Evolutionary conservation across 1,140 invertebrate species (phyloP), one percentile per base, ranked within the genome.

Genomic region (Cherax quadricarinatus): DNA sequence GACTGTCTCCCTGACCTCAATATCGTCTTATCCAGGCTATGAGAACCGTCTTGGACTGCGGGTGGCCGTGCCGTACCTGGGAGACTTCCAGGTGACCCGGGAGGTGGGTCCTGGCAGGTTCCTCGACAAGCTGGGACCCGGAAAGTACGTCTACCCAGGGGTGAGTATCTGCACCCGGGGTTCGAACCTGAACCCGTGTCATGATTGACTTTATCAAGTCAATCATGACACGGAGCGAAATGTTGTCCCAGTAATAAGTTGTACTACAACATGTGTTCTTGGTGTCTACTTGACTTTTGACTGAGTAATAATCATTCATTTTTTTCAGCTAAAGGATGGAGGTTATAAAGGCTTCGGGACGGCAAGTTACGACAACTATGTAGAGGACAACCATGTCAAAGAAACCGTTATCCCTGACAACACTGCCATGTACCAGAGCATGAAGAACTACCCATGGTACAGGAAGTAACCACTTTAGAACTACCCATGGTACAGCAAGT

Each of bases 61-160:
- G 1, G 73, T 93, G 3, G 86, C 93, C 16, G 53, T 93, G 21
- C 93, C 93, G 30, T 92, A 92, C 41, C 12, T 93, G 9, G 93
- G 93, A n/a, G 93, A 93, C 87, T 93, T 93, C 75, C 93, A 93
- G 78, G 88, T 92, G 57, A 91, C 91, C 16, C 81, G 93, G 3
- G 93, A 93, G 70, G 73, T 92, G n/a, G 93, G 93, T 10, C 93
- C 93, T 41, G 93, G 93, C 12, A 89, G 86, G 57, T 93, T 90
- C 73, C 83, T 88, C 14, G 87, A 86, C 51, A 84, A 93, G 14
- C 73, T 93, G 91, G 93, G 93, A 0, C 93, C 91, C 49, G 93
- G 93, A 7, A 90, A 92, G 60, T 93, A 79, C 57, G 49, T 75
- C 3, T 91, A 91, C 57, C 70, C 89, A 60, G 82, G 83, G 24